These are phyloP conservation scores for Cairina moschata DNA, from an alignment of 2,113 vertebrate species.

Conservation along the genomic window DNA sequence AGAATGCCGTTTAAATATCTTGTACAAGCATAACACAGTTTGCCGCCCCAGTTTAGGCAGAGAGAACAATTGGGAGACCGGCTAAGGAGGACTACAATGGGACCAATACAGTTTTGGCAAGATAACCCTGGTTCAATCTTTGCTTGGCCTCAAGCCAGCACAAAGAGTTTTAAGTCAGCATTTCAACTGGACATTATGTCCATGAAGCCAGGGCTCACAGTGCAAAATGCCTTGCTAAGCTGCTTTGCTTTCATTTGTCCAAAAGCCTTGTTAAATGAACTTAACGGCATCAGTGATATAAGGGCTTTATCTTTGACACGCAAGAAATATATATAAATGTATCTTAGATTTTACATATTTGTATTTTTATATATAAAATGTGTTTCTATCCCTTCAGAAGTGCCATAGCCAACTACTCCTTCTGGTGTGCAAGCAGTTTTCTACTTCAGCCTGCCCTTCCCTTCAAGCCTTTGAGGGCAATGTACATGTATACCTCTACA, in stretches of 20 bases:
- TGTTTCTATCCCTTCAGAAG: neutral
- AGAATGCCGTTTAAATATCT: slow-evolving; percentile 36
- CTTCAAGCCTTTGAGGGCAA: neutral
- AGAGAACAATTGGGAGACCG: neutral
- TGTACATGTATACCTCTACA: neutral
- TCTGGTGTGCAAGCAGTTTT: neutral
- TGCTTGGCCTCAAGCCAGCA: neutral
- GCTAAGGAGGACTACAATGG: neutral
- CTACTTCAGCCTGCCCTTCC: neutral
- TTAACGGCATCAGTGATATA: neutral
- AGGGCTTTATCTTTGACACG: neutral
- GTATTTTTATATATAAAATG: neutral
- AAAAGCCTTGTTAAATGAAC: neutral
- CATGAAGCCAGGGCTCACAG: neutral
- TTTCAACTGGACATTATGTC: neutral
- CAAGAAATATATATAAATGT: no score
- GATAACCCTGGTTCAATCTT: neutral
- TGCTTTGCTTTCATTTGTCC: neutral
- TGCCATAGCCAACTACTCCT: neutral
- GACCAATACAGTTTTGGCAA: neutral
- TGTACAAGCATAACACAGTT: slow-evolving; percentile 41
- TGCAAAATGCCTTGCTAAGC: neutral
- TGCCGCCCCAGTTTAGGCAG: neutral
- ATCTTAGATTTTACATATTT: no score
- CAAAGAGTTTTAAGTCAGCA: neutral